Conservation (phyloP, 2,797 vertebrate species). For the Melanotaenia pygmaea region DNA sequence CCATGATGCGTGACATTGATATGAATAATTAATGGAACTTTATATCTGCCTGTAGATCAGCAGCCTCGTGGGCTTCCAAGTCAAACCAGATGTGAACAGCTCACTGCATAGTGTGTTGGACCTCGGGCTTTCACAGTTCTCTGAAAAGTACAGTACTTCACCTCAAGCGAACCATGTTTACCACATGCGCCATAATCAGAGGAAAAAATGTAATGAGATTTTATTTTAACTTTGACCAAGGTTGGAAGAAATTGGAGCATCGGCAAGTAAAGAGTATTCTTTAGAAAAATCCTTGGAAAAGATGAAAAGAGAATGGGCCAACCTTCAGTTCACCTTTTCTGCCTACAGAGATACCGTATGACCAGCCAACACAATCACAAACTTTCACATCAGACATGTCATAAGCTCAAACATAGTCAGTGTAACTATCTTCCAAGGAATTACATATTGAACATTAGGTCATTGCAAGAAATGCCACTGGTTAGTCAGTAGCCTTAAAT, state of each 20-base stretch:
- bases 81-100: slow-evolving; percentile 82
- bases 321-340: slow-evolving; percentile 80
- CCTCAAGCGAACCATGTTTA: background rate
- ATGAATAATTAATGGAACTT: slow-evolving; percentile 43
- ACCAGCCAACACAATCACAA: slow-evolving; percentile 12
- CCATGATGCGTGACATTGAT: slow-evolving; percentile 24
- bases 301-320: slow-evolving; percentile 90
- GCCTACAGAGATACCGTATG: slow-evolving; percentile 91
- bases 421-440: background rate
- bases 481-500: background rate
- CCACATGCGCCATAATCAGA: background rate
- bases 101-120: slow-evolving; percentile 88
- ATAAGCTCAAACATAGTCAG: background rate
- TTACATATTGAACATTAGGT: slow-evolving; percentile 8
- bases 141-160: slow-evolving; percentile 84
- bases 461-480: slow-evolving; percentile 1
- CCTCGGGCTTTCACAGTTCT: slow-evolving; percentile 83
- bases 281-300: slow-evolving; percentile 91
- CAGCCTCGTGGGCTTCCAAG: slow-evolving; percentile 82
- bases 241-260: slow-evolving; percentile 87
- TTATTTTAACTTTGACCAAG: slow-evolving; percentile 68
- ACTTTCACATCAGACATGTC: slow-evolving; percentile 4
- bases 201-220: background rate
- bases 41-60: slow-evolving; percentile 85
- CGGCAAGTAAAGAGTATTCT: slow-evolving; percentile 92